A percentile compares a stretch with the other conserved stretches of the same genome.
These are phyloP conservation scores for Pachycephus smyrnensis DNA, from an alignment of 2,888 invertebrate species.

Conservation along the genomic window DNA sequence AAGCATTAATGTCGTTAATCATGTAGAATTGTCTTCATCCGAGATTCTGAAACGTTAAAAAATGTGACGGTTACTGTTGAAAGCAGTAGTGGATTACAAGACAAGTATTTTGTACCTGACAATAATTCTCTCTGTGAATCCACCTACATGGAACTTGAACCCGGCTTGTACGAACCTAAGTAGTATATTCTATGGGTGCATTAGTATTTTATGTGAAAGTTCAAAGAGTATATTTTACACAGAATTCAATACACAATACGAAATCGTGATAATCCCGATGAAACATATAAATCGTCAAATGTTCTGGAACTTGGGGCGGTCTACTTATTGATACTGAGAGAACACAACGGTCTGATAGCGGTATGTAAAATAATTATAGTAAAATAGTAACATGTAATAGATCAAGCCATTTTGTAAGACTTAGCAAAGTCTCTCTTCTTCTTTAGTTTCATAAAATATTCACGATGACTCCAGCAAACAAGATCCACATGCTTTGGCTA, in stretches of 20 bases:
- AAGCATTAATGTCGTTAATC: conserved; percentile 22
- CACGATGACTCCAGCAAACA: conserved; percentile 75
- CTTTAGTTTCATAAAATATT: conserved; percentile 70
- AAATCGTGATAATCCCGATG: conserved; percentile 20
- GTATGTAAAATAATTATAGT: conserved; percentile 36
- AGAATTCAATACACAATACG: conserved; percentile 33
- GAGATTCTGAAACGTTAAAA: conserved; percentile 46
- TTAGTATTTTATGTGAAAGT: background rate
- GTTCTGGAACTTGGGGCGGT: conserved; percentile 67
- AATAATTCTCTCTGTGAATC: conserved; percentile 70
- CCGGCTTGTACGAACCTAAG: conserved; percentile 69
- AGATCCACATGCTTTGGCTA: conserved; percentile 78
- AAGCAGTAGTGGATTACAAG: conserved; percentile 63
- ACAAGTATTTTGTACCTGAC: conserved; percentile 71
- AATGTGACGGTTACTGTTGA: conserved; percentile 61
- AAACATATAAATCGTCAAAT: conserved; percentile 19
- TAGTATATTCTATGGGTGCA: background rate
- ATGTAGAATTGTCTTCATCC: conserved; percentile 61
- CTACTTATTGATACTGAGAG: conserved; percentile 70
- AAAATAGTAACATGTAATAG: background rate
- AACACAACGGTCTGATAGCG: conserved; percentile 62
- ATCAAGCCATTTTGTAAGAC: conserved; percentile 9
- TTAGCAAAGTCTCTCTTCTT: background rate
- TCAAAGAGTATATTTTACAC: background rate
- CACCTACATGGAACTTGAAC: conserved; percentile 72